Percentiles rank a stretch among this genome's conserved stretches.
Conservation (phyloP, 1,140 invertebrate species). For the Philotrypesis tridentata region DNA sequence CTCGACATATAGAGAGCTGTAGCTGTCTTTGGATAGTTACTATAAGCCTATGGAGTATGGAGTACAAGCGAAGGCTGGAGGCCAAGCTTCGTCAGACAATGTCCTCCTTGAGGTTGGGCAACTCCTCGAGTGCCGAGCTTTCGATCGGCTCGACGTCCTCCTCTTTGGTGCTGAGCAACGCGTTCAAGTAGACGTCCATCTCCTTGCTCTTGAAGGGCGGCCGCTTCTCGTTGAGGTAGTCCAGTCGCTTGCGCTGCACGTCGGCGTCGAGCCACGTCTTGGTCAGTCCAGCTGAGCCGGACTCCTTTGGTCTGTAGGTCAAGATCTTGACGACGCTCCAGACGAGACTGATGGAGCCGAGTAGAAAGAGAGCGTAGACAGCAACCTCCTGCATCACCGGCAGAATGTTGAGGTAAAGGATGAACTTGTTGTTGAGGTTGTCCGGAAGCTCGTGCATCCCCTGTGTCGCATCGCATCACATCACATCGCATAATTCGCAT, state of each 20-base stretch:
- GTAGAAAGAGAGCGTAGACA: constrained; percentile 77
- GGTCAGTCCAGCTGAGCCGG: constrained; percentile 28
- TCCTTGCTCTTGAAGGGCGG: constrained; percentile 60
- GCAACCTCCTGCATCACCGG: constrained; percentile 76
- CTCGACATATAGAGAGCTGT: too few relatives aligned
- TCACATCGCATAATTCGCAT: too few relatives aligned
- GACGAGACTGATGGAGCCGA: constrained; percentile 74
- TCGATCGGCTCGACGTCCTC: constrained; percentile 46
- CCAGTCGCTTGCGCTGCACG: constrained; percentile 59
- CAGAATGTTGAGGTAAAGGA: constrained; percentile 81
- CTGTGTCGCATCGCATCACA: too few relatives aligned
- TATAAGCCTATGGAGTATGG: too few relatives aligned
- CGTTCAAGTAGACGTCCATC: constrained; percentile 70
- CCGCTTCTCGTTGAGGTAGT: constrained; percentile 63
- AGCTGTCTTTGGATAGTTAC: too few relatives aligned
- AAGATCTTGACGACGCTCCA: constrained; percentile 69
- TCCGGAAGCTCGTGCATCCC: constrained; percentile 80
- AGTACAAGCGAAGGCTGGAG: background rate
- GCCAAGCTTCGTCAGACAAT: constrained; percentile 56
- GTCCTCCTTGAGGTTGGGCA: constrained; percentile 61
- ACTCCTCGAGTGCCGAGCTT: constrained; percentile 51
- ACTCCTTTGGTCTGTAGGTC: constrained; percentile 61
- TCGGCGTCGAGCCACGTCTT: constrained; percentile 66
- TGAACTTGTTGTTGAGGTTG: constrained; percentile 78
- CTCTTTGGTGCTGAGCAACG: constrained; percentile 58